Base-by-base conservation (phyloP, 2,113 vertebrate species). In the Garra rufa region DNA sequence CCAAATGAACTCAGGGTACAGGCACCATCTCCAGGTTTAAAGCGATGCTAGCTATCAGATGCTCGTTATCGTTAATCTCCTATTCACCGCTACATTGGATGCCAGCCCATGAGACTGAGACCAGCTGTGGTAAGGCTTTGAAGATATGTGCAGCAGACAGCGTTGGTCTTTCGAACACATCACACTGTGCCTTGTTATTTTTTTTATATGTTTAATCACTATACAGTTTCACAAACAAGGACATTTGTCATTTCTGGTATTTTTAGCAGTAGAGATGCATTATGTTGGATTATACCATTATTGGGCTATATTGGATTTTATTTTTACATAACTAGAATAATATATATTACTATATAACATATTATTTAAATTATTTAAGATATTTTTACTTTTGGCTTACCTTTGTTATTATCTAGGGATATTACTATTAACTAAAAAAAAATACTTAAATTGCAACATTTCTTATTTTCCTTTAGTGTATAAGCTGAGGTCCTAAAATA, bases 31-130 rank as follows among this genome's bases (percentile, higher is more conserved):
- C 85, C 83, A 75, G 76, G 73, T 87, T 88, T 86, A 67, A 86
- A 76, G 44, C 11, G 14, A 74, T 90, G 88, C 79, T 85, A 88
- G 87, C 83, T 86, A 91, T 85, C 30, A 76, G 73, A 86, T 89
- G 77, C 85, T 88, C 81, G 83, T 88, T 80, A 83, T 83, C 55
- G 85, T 88, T 84, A 74, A 30, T 76, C 76, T 76, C 61, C 41
- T 38, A 13, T 78, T 85, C 80, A 82, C 69, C 79, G 73, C 70
- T 83, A 83, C 65, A 88, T 73, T 90, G 71, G 83, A 75, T 89
- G 77, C 86, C 87, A 77, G 75, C 80, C 86, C 74, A 69, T 44
- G 76, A 76, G 88, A 82, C 83, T 85, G 70, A 83, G 10, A 26
- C 24, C 67, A 48, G 84, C 81, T 88, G 81, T 80, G 83, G 38